Base-by-base conservation (phyloP, 2,888 invertebrate genomes). In the Nezara viridula region DNA sequence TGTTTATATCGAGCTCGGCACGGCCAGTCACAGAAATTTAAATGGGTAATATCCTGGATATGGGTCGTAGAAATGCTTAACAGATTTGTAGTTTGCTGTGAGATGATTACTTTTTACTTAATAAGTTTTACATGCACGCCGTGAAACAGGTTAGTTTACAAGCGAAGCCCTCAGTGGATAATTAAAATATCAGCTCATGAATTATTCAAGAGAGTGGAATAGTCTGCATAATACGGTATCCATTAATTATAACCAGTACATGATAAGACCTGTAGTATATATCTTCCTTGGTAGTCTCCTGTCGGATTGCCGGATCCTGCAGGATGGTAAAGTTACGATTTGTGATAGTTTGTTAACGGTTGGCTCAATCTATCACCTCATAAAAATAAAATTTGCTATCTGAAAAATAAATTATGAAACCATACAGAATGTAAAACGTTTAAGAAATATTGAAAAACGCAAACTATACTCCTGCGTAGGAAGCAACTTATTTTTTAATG, bases 121-220 rank as follows among this genome's bases (percentile, higher is more conserved):
- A 81, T 40, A 81, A 40, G 81, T 21, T 73, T 24, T 73, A 40
- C 40, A 24, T 44, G 10, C 24, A 40, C 24, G 24, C n/a, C 44
- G 37, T 32, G 87, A 66, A 87, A 87, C 87, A 87, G 87, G 87
- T 87, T 87, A 60, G 87, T 73, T 60, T 87, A 87, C 87, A 87
- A 73, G 44, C 44, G 32, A 73, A 87, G 66, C 47, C 66, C 44
- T 87, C 27, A 73, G 66, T 66, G 40, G 27, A 66, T 87, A 87
- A 73, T 66, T 66, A 87, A 87, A 87, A 87, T 60, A 73, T 86
- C 55, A 60, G 44, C n/a, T 87, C 87, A 60, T 87, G 87, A 87
- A 87, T 87, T 66, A 87, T 87, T 24, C 73, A 87, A 37, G 24
- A 6, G 87, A n/a, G 27, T 27, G n/a, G 87, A 87, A 87, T 87